A percentile compares a stretch with the other conserved stretches of the same genome.
These are phyloP conservation scores for Thereva unica DNA, from an alignment of 2,888 invertebrate genomes.

Conservation along the genomic window DNA sequence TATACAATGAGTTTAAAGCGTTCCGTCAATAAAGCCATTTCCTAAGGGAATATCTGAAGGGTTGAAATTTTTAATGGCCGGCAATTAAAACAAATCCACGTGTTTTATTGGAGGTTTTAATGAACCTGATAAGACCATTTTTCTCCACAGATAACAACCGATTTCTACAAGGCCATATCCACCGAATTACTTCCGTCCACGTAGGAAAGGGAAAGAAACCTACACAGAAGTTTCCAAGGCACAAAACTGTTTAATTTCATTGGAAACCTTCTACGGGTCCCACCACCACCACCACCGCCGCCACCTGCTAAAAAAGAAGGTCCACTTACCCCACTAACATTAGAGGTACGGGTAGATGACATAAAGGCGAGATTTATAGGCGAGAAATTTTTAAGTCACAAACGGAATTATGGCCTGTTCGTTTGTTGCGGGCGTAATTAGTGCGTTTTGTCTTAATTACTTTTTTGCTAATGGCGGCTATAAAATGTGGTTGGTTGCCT, in stretches of 20 bases:
- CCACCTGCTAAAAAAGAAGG: neutral
- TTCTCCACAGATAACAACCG: constrained; percentile 35
- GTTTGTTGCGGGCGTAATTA: constrained; percentile 38
- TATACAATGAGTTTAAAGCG: no score
- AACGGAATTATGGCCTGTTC: constrained; percentile 39
- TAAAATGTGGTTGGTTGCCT: constrained; percentile 40
- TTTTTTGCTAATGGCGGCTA: constrained; percentile 41
- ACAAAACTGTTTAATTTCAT: constrained; percentile 29
- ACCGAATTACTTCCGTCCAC: constrained; percentile 19
- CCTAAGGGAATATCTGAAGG: constrained; percentile 30
- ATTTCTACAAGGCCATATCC: constrained; percentile 32
- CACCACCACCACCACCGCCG: constrained; percentile 4
- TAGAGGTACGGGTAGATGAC: constrained; percentile 5
- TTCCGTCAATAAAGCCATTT: constrained; percentile 3
- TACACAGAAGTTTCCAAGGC: constrained; percentile 5
- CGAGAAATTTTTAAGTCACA: constrained; percentile 40
- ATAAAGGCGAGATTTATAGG: constrained; percentile 40
- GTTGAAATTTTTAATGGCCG: constrained; percentile 38
- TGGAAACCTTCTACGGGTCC: constrained; percentile 14
- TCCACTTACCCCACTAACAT: no score
- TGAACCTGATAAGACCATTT: constrained; percentile 35
- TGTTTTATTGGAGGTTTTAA: constrained; percentile 39
- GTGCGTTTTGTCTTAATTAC: constrained; percentile 40
- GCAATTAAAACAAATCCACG: constrained; percentile 39
- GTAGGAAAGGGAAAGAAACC: neutral